phyloP scores from a whole-genome alignment of 1,140 invertebrate genomes.

The Euschistus heros region DNA sequence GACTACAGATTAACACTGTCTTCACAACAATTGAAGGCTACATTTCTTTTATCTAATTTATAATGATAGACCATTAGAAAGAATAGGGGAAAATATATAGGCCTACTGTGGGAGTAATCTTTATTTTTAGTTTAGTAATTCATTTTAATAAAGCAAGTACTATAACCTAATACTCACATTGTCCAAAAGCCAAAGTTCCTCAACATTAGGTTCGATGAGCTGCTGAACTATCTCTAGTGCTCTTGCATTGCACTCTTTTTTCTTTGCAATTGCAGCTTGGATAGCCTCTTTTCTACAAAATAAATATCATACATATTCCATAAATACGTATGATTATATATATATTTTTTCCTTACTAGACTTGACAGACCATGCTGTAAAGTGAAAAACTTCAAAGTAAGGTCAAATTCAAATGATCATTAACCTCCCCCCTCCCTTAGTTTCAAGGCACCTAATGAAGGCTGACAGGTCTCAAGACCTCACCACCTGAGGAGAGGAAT shows the following conservation, averaged over 20 bases:
- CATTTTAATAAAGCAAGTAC: background rate
- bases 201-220: constrained; percentile 45
- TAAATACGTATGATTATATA: too few species aligned
- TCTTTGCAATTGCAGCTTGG: constrained; percentile 48
- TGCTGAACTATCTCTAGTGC: constrained; percentile 53
- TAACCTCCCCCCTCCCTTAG: too few species aligned
- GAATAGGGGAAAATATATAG: background rate
- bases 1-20: too few species aligned
- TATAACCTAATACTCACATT: constrained; percentile 40
- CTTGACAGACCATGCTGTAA: too few species aligned
- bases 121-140: background rate
- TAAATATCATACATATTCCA: constrained; percentile 16
- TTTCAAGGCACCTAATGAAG: too few species aligned
- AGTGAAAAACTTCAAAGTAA: too few species aligned
- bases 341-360: too few species aligned
- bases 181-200: constrained; percentile 38
- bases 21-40: too few species aligned
- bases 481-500: too few species aligned
- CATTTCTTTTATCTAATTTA: background rate
- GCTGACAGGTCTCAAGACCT: too few species aligned
- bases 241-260: constrained; percentile 50
- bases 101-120: background rate
- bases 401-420: too few species aligned
- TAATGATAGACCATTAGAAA: background rate
- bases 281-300: constrained; percentile 46